Evolutionary conservation across 2,888 invertebrate genomes (phyloP).

Genomic region (Hydriomena furcata): DNA sequence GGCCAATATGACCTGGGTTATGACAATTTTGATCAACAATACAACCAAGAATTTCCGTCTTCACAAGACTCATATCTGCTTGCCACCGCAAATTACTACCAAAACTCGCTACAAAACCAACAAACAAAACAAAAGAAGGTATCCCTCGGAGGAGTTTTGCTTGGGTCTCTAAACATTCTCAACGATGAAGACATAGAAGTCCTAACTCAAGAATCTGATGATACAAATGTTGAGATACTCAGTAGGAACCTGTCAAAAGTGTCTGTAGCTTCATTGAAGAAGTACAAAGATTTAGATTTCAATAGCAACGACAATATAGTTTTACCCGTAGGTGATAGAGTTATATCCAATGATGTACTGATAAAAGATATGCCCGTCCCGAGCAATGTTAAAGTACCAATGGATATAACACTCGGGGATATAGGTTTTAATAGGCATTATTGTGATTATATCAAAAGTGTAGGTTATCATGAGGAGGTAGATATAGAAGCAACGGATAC

Average conservation of each 20-base stretch:
- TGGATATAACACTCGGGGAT: conserved; percentile 61
- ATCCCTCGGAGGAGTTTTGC: conserved; percentile 48
- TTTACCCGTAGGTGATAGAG: no score
- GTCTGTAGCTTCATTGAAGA: conserved; percentile 56
- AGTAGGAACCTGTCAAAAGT: conserved; percentile 47
- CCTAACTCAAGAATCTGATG: conserved; percentile 30
- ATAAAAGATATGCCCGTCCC: conserved; percentile 43
- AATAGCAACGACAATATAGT: conserved; percentile 58
- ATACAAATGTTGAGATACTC: conserved; percentile 34
- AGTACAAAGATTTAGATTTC: conserved; percentile 64
- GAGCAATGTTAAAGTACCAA: conserved; percentile 40
- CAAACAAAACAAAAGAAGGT: neutral
- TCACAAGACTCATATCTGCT: no score
- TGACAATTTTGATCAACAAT: no score
- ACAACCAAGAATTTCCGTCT: no score
- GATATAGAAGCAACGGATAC: conserved; percentile 41
- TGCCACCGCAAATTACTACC: no score
- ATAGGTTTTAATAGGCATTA: conserved; percentile 64
- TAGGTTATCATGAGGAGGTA: conserved; percentile 33
- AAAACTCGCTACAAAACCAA: neutral
- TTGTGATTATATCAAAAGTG: conserved; percentile 51
- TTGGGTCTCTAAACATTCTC: conserved; percentile 57
- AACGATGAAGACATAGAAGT: conserved; percentile 50
- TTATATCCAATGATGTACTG: conserved; percentile 47
- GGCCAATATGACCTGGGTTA: no score